phyloP scores from a whole-genome alignment of 2,888 invertebrate species.

The Mythimna lalbum region DNA sequence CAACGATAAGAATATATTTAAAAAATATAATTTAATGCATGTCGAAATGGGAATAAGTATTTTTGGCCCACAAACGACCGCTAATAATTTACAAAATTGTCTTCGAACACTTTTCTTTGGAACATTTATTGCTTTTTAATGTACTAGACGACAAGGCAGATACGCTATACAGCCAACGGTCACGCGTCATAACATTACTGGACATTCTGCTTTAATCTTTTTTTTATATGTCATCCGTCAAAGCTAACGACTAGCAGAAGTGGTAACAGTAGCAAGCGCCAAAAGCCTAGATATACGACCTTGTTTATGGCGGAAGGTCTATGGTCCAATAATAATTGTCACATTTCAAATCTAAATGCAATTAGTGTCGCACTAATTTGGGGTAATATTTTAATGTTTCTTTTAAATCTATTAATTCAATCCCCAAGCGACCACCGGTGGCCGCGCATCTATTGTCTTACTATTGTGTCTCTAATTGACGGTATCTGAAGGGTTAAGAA shows the following conservation, averaged over 20 bases:
- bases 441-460: too few relatives aligned
- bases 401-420: slow-evolving; percentile 33
- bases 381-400: slow-evolving; percentile 39
- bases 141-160: slow-evolving; percentile 79
- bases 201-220: slow-evolving; percentile 80
- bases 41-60: slow-evolving; percentile 62
- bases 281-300: slow-evolving; percentile 64
- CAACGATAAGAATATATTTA: slow-evolving; percentile 16
- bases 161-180: slow-evolving; percentile 75
- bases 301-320: slow-evolving; percentile 57
- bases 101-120: slow-evolving; percentile 68
- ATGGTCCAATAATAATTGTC: slow-evolving; percentile 56
- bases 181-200: slow-evolving; percentile 78
- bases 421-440: too few relatives aligned
- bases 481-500: neutral
- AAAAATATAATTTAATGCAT: slow-evolving; percentile 53
- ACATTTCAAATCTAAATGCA: slow-evolving; percentile 53
- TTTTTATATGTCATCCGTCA: slow-evolving; percentile 78
- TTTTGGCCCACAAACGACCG: slow-evolving; percentile 67
- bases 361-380: slow-evolving; percentile 55
- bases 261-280: slow-evolving; percentile 72
- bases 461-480: too few relatives aligned
- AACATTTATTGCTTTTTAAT: slow-evolving; percentile 85
- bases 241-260: slow-evolving; percentile 66
- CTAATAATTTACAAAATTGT: slow-evolving; percentile 76